phyloP scores from a whole-genome alignment of 2,888 invertebrate genomes.

The Crocallis elinguaria region DNA sequence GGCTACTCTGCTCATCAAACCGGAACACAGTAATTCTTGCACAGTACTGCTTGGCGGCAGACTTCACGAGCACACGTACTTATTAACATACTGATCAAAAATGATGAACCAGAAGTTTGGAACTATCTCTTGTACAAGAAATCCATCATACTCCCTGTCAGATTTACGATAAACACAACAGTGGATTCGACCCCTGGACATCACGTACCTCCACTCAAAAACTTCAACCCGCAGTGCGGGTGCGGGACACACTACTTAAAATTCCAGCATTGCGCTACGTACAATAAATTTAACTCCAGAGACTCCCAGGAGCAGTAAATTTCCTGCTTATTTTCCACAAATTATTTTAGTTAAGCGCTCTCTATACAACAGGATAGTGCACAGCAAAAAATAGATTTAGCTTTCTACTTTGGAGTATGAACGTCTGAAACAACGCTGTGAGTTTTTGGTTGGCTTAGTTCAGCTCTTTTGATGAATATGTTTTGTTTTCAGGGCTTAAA shows the following conservation, averaged over 20 bases:
- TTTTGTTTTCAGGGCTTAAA: slow-evolving; percentile 11
- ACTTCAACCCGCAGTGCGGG: slow-evolving; percentile 61
- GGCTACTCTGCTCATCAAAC: too few species aligned
- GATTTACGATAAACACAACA: slow-evolving; percentile 13
- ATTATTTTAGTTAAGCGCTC: slow-evolving; percentile 65
- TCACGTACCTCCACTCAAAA: slow-evolving; percentile 35
- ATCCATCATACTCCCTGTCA: slow-evolving; percentile 4
- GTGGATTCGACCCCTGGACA: slow-evolving; percentile 3
- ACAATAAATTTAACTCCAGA: slow-evolving; percentile 72
- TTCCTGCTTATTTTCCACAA: slow-evolving; percentile 71
- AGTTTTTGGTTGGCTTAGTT: not conserved
- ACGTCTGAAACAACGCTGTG: slow-evolving; percentile 8
- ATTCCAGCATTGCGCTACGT: slow-evolving; percentile 70
- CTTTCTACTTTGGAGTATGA: slow-evolving; percentile 14
- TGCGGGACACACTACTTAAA: slow-evolving; percentile 58
- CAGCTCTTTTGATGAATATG: slow-evolving; percentile 11
- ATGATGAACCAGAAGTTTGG: not conserved
- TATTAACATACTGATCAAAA: too few species aligned
- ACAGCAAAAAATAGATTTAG: slow-evolving; percentile 28
- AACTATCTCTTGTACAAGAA: not conserved
- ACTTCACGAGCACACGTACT: too few species aligned
- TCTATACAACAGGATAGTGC: slow-evolving; percentile 20
- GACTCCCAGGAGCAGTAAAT: slow-evolving; percentile 65
- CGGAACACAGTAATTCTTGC: too few species aligned
- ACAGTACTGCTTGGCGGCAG: too few species aligned